A percentile compares a stretch with the other conserved stretches of the same genome.
Evolutionary conservation across 2,797 vertebrate species (phyloP).

Genomic region (Argyrosomus regius): DNA sequence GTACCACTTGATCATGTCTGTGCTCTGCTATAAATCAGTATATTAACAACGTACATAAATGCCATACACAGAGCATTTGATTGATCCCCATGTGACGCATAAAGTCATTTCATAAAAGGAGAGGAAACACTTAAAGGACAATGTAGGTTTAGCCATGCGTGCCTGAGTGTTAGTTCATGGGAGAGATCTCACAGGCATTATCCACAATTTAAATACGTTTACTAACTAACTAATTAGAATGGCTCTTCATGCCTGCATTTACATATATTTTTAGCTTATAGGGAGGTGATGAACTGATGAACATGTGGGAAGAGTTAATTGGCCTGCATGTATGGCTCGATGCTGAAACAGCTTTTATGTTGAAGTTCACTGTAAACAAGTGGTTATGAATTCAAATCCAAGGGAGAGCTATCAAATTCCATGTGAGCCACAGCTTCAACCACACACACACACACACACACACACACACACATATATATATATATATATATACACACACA

Average conservation of each 20-base stretch:
- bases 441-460: conserved; percentile 20
- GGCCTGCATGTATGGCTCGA: conserved; percentile 9
- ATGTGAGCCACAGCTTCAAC: not conserved
- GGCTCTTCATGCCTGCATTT: conserved; percentile 36
- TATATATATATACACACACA: too few relatives aligned
- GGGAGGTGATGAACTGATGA: conserved; percentile 24
- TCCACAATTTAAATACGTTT: conserved; percentile 43
- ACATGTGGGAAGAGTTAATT: conserved; percentile 34
- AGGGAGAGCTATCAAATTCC: conserved; percentile 16
- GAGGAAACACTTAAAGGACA: conserved; percentile 61
- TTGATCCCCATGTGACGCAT: conserved; percentile 64
- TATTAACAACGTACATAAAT: conserved; percentile 68
- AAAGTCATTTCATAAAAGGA: conserved; percentile 51
- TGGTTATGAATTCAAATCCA: conserved; percentile 33
- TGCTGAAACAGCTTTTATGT: conserved; percentile 31
- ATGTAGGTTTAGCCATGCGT: conserved; percentile 44
- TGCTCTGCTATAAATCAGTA: conserved; percentile 65
- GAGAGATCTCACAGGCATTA: conserved; percentile 27
- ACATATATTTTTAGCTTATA: conserved; percentile 35
- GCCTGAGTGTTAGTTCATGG: conserved; percentile 31
- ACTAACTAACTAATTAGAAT: conserved; percentile 37
- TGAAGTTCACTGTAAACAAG: conserved; percentile 31
- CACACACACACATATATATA: not conserved
- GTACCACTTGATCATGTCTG: conserved; percentile 75
- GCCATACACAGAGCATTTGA: conserved; percentile 48